Conservation (phyloP, 2,797 vertebrate species). For the Smutsia temminckii region DNA sequence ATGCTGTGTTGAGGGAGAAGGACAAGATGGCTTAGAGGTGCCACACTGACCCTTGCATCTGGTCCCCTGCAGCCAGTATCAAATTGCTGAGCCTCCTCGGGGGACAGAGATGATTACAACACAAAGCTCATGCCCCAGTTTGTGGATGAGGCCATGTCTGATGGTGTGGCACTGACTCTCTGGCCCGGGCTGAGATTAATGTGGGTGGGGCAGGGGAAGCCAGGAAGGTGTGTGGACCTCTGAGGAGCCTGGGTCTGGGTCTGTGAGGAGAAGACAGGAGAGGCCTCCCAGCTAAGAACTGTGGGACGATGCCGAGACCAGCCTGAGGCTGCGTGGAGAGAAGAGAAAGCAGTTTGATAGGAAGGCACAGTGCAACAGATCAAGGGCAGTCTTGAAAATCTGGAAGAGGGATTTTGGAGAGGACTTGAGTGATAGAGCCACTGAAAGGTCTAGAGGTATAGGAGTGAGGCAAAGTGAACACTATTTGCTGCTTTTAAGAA, state of each 20-base stretch:
- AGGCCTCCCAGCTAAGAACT: neutral
- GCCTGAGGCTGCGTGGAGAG: neutral
- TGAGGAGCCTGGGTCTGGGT: neutral
- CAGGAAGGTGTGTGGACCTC: neutral
- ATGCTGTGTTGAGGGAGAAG: neutral
- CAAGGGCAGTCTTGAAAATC: neutral
- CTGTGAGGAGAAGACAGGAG: neutral
- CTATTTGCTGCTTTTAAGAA: neutral
- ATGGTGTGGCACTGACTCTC: neutral
- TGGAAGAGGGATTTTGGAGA: neutral
- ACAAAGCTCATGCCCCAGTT: neutral
- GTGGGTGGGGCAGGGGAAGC: neutral
- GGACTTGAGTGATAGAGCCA: neutral
- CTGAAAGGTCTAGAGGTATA: neutral
- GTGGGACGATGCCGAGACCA: no score
- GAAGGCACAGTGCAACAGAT: neutral
- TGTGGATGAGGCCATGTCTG: neutral
- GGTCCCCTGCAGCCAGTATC: neutral
- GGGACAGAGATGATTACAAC: neutral
- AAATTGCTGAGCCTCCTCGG: neutral
- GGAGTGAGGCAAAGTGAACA: neutral
- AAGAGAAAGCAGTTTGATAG: neutral
- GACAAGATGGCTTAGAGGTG: neutral
- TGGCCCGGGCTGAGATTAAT: neutral
- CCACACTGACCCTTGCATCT: neutral